Conservation (phyloP, 2,888 invertebrate species). For the Ochropacha duplaris region DNA sequence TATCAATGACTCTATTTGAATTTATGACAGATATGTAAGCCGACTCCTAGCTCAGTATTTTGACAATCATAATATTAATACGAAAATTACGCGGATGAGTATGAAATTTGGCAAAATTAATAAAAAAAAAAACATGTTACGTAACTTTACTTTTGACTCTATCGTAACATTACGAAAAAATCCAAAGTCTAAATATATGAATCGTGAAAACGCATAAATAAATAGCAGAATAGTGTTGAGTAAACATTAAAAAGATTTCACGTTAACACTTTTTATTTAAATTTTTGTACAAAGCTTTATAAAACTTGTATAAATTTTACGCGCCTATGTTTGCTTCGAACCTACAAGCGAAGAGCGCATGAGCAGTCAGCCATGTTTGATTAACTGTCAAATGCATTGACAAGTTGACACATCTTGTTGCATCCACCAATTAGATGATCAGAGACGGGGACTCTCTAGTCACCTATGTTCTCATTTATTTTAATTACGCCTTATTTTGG, state of each 20-base stretch:
- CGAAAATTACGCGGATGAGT: too few relatives aligned
- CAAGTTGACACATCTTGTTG: constrained; percentile 31
- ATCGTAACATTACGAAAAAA: not conserved
- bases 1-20: constrained; percentile 57
- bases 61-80: constrained; percentile 6
- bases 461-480: constrained; percentile 1
- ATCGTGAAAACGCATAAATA: constrained; percentile 26
- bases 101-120: too few relatives aligned
- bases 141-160: not conserved
- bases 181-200: not conserved
- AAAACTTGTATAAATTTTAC: constrained; percentile 17
- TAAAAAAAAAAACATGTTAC: not conserved
- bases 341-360: constrained; percentile 15
- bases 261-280: constrained; percentile 10
- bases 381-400: constrained; percentile 63
- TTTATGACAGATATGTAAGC: constrained; percentile 16
- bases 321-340: constrained; percentile 19
- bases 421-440: not conserved
- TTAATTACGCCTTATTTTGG: constrained; percentile 1
- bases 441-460: not conserved
- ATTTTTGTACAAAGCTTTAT: constrained; percentile 4
- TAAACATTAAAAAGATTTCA: not conserved
- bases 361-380: constrained; percentile 45
- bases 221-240: constrained; percentile 12
- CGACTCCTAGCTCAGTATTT: not conserved